Evolutionary conservation across 1,140 invertebrate genomes (phyloP).

Genomic region (Drosophila albomicans): DNA sequence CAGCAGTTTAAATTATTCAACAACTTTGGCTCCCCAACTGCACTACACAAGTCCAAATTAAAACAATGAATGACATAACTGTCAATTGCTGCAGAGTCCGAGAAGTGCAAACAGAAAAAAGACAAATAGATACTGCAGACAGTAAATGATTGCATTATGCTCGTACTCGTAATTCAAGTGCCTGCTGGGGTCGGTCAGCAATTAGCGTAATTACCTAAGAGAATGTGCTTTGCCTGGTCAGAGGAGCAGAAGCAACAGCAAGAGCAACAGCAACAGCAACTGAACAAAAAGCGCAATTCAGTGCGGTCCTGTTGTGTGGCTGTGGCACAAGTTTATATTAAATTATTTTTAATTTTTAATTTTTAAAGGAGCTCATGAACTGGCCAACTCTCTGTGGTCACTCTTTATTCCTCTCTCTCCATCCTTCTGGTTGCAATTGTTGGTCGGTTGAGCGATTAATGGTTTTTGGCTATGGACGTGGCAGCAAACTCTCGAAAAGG

Average conservation of each 20-base stretch:
- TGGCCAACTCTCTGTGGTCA: constrained; percentile 26
- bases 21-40: too few species aligned
- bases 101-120: neutral
- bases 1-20: too few species aligned
- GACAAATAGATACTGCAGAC: constrained; percentile 18
- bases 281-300: constrained; percentile 23
- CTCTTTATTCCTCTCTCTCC: neutral
- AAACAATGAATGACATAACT: neutral
- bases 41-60: neutral
- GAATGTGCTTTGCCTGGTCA: constrained; percentile 32
- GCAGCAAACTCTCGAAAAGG: neutral
- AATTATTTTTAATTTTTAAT: constrained; percentile 75
- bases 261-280: neutral
- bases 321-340: constrained; percentile 59
- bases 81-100: neutral
- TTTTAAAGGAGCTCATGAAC: constrained; percentile 68
- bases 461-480: constrained; percentile 8
- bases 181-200: constrained; percentile 35
- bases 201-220: constrained; percentile 75
- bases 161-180: constrained; percentile 42
- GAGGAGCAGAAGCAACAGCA: constrained; percentile 18
- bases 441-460: neutral
- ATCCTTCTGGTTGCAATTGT: constrained; percentile 13
- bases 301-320: neutral
- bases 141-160: constrained; percentile 72